A percentile compares a stretch with the other conserved stretches of the same genome.
These are phyloP conservation scores for Monochamus saltuarius DNA, from an alignment of 1,140 invertebrate species.

Conservation along the genomic window DNA sequence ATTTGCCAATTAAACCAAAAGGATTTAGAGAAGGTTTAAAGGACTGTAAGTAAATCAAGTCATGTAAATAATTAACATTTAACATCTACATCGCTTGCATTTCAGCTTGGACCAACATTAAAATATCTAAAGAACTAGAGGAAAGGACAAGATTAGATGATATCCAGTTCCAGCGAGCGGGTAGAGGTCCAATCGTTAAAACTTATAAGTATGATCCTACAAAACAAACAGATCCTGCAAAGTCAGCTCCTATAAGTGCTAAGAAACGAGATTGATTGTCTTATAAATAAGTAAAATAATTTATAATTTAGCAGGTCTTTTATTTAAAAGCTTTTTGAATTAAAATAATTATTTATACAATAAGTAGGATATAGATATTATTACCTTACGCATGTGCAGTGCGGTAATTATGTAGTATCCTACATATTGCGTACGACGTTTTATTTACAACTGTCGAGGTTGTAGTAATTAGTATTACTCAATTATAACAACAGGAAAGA, in stretches of 20 bases:
- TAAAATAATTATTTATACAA: not conserved
- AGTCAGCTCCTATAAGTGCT: constrained; percentile 50
- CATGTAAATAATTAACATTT: constrained; percentile 1
- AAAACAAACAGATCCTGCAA: constrained; percentile 53
- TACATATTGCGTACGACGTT: too few species aligned
- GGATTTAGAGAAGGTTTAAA: constrained; percentile 76
- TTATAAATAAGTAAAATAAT: constrained; percentile 1
- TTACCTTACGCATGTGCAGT: too few species aligned
- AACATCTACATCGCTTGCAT: constrained; percentile 24
- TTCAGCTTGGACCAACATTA: constrained; percentile 81
- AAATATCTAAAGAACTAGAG: constrained; percentile 74
- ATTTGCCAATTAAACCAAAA: constrained; percentile 69
- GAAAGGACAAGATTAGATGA: constrained; percentile 75
- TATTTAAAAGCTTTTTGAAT: not conserved
- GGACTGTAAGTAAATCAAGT: constrained; percentile 67
- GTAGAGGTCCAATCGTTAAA: constrained; percentile 79
- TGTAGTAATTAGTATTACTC: too few species aligned
- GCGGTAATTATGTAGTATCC: too few species aligned
- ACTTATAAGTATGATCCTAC: constrained; percentile 88
- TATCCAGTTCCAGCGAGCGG: constrained; percentile 78
- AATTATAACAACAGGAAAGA: too few species aligned
- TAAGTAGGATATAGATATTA: too few species aligned
- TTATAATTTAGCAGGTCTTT: not conserved
- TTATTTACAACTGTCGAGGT: too few species aligned
- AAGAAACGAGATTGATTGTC: constrained; percentile 38